phyloP scores from a whole-genome alignment of 2,888 invertebrate species.

The Gnatocerus cornutus region DNA sequence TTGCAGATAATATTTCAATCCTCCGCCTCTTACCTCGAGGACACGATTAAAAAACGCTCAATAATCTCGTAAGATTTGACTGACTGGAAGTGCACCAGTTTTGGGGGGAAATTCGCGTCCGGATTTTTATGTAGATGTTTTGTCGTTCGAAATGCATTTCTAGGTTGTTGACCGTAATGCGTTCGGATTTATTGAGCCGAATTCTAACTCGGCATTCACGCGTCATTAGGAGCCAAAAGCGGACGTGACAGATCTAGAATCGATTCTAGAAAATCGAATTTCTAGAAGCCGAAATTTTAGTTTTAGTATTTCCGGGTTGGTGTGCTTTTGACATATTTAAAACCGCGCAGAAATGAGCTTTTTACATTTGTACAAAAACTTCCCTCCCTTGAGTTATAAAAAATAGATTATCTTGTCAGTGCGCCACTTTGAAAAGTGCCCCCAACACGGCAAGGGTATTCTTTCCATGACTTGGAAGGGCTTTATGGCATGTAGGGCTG shows the following conservation, averaged over 20 bases:
- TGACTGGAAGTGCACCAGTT: conserved; percentile 3
- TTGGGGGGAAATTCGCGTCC: conserved; percentile 9
- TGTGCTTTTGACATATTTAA: too few relatives aligned
- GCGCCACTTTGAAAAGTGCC: too few relatives aligned
- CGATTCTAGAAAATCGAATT: conserved; percentile 29
- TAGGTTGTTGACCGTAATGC: conserved; percentile 23
- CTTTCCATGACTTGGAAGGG: background rate
- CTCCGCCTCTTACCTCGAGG: conserved; percentile 40
- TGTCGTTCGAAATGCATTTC: conserved; percentile 12
- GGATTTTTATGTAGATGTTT: conserved; percentile 28
- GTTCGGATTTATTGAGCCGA: conserved; percentile 27
- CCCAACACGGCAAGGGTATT: too few relatives aligned
- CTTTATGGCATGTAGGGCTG: conserved; percentile 5
- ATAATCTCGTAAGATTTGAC: conserved; percentile 19
- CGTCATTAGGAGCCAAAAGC: conserved; percentile 30
- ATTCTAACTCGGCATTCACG: conserved; percentile 30
- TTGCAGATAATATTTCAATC: conserved; percentile 54
- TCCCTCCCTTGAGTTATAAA: too few relatives aligned
- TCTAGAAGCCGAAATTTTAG: background rate
- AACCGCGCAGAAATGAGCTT: too few relatives aligned
- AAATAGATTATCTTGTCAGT: too few relatives aligned
- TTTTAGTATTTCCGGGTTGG: too few relatives aligned
- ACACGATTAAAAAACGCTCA: conserved; percentile 18
- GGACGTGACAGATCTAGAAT: conserved; percentile 42
- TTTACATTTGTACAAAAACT: too few relatives aligned